Percentiles rank a stretch among this genome's conserved stretches.
Evolutionary conservation across 2,797 vertebrate genomes (phyloP).

Genomic region (Sebastes taczanowskii): DNA sequence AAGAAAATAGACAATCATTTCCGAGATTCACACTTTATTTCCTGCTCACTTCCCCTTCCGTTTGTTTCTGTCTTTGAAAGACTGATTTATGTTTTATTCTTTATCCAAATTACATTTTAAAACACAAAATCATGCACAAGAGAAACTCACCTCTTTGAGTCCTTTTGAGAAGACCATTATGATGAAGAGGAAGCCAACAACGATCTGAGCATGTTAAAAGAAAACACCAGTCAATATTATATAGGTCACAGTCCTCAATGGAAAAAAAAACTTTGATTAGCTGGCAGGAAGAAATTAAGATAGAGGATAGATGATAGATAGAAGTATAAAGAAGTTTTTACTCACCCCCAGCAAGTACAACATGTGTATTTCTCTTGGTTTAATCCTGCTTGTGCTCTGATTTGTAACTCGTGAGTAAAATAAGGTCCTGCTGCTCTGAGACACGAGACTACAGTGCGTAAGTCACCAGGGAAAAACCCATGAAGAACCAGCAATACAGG

Average conservation of each 20-base stretch:
- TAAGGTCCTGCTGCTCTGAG: background rate
- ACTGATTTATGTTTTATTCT: background rate
- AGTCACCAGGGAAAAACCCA: background rate
- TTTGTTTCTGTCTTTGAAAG: background rate
- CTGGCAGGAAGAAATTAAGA: background rate
- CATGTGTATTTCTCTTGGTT: constrained; percentile 60
- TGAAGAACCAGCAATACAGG: constrained; percentile 59
- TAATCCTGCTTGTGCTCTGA: background rate
- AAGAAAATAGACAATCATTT: background rate
- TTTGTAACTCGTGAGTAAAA: background rate
- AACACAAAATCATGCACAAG: background rate
- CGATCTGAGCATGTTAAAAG: constrained; percentile 39
- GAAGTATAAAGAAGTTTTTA: background rate
- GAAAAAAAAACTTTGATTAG: background rate
- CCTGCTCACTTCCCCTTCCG: background rate
- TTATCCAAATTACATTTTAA: background rate
- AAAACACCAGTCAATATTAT: background rate
- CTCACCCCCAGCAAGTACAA: constrained; percentile 76
- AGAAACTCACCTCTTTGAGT: constrained; percentile 68
- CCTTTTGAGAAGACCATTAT: constrained; percentile 73
- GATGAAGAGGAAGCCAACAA: constrained; percentile 70
- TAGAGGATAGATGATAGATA: too few relatives aligned
- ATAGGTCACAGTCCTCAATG: background rate
- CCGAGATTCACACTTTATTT: background rate
- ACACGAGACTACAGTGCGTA: background rate